Evolutionary conservation across 64 coral and sea anemone species (phyloP), one percentile per base, ranked within the genome.

Genomic region (Stichodactyla helianthus): DNA sequence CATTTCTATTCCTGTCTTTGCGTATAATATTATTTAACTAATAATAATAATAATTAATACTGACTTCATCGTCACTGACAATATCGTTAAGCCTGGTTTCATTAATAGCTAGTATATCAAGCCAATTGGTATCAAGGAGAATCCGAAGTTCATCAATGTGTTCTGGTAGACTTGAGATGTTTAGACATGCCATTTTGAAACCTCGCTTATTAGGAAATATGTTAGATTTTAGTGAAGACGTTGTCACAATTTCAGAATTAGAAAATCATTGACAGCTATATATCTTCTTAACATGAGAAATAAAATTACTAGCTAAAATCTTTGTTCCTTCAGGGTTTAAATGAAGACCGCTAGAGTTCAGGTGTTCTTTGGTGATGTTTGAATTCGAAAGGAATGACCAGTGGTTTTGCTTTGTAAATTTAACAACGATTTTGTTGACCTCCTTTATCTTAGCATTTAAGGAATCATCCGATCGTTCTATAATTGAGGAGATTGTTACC

Each of bases 281-380:
- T 62, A 18, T 62, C 59, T 79, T 52, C 77, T 52, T 79, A 28
- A 79, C 35, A 79, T 79, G 27, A 35, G 27, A 11, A 52, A 50
- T 79, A 50, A 79, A 50, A 22, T 52, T 79, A 14, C 51, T 35
- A 79, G 77, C 77, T 79, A 79, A 79, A 14, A 52, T 52, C 27
- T 79, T 79, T 50, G 77, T 79, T 79, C 77, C 77, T 50, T 28
- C 51, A 52, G 28, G 27, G 23, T 79, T 79, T 35, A 79, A 52
- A 52, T 79, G 77, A 79, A 79, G 77, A 79, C 77, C 27, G 77
- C 51, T 79, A 52, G 27, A 50, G 23, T 80, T 54, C 78, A 80
- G 19, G 52, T 80, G 52, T 54, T 80, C 35, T 15, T 51, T 50
- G 52, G 6, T 52, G 15, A 79, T 79, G 28, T 79, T 79, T 0